Percentiles rank a stretch among this genome's conserved stretches.
Evolutionary conservation across 2,888 invertebrate species (phyloP).

Genomic region (Leptura quadrifasciata): DNA sequence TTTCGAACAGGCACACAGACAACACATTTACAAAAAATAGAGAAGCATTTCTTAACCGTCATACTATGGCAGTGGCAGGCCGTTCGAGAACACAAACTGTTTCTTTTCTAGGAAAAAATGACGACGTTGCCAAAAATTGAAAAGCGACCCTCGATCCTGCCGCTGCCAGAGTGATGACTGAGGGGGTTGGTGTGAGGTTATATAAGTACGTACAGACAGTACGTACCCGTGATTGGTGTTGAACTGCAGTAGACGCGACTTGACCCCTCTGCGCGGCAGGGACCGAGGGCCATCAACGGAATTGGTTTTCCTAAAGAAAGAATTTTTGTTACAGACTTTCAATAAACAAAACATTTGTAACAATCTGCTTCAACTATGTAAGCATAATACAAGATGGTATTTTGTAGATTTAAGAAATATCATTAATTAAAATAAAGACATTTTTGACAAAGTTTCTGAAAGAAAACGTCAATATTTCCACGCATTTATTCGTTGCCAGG

Average conservation of each 20-base stretch:
- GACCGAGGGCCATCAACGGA: conserved; percentile 90
- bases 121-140: neutral
- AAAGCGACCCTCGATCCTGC: conserved; percentile 72
- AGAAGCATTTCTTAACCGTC: conserved; percentile 44
- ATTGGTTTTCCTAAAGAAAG: conserved; percentile 72
- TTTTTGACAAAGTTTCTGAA: too few relatives aligned
- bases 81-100: conserved; percentile 78
- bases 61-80: conserved; percentile 68
- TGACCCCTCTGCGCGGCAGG: conserved; percentile 92
- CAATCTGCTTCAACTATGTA: too few relatives aligned
- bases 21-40: conserved; percentile 36
- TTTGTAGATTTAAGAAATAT: too few relatives aligned
- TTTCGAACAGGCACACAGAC: conserved; percentile 70
- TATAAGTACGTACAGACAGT: conserved; percentile 49
- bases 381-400: too few relatives aligned
- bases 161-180: conserved; percentile 64
- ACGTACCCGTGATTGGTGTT: conserved; percentile 88
- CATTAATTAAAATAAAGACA: too few relatives aligned
- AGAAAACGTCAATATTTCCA: too few relatives aligned
- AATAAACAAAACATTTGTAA: neutral
- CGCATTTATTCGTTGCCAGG: too few relatives aligned
- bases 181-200: conserved; percentile 48
- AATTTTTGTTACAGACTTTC: conserved; percentile 14
- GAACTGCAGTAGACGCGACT: conserved; percentile 93
- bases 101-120: conserved; percentile 40